Evolutionary conservation across 2,888 invertebrate genomes (phyloP).

Genomic region (Stegana nigrithorax): DNA sequence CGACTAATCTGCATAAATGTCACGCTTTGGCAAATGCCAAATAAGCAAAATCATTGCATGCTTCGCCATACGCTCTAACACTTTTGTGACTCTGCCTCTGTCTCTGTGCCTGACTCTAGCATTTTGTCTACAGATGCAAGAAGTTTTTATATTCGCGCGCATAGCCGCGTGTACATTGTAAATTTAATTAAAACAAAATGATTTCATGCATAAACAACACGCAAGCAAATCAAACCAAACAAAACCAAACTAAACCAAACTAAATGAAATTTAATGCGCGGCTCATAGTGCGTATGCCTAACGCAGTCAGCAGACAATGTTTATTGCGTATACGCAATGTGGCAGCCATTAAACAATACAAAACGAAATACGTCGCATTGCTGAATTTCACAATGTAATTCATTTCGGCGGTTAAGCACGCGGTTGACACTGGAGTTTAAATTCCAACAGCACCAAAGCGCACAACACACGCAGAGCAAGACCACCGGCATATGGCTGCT

Average conservation of each 20-base stretch:
- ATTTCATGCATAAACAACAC: conserved; percentile 6
- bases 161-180: not conserved
- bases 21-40: not conserved
- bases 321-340: conserved; percentile 5
- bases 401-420: not conserved
- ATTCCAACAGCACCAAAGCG: no score
- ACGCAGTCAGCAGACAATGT: not conserved
- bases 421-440: no score
- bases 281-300: not conserved
- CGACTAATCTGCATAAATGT: conserved; percentile 6
- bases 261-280: no score
- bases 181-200: conserved; percentile 18
- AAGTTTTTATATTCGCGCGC: no score
- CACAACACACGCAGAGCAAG: no score
- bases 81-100: not conserved
- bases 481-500: no score
- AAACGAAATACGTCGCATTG: not conserved
- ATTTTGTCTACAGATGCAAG: no score
- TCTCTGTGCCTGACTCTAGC: no score
- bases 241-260: no score
- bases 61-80: not conserved
- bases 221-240: no score
- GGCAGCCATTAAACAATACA: no score
- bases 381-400: conserved; percentile 7
- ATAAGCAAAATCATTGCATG: not conserved